Conservation (phyloP, 2,888 invertebrate species). For the Noctuana brunneofusca region DNA sequence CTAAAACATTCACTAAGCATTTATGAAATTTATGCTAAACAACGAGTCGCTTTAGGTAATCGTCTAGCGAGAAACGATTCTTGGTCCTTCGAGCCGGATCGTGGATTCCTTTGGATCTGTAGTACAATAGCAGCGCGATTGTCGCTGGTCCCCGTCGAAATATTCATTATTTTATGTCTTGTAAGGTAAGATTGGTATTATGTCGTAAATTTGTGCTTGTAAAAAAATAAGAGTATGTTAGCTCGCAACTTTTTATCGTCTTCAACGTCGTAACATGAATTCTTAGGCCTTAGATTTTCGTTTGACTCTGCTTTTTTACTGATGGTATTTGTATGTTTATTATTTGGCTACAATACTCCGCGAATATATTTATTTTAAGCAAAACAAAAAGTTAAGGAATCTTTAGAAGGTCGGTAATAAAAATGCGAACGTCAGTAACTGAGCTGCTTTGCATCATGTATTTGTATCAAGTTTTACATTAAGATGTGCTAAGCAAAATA, state of each 20-base stretch:
- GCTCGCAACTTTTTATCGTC: constrained; percentile 9
- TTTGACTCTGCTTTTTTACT: not conserved
- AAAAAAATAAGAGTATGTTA: constrained; percentile 10
- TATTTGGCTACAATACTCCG: not conserved
- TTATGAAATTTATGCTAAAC: not conserved
- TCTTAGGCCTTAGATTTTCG: not conserved
- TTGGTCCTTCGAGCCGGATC: constrained; percentile 18
- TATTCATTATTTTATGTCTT: constrained; percentile 14
- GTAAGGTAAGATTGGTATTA: constrained; percentile 13
- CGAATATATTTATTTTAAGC: too few relatives aligned
- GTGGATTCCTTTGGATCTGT: constrained; percentile 1
- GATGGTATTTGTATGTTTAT: not conserved
- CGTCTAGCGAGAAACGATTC: not conserved
- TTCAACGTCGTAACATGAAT: not conserved
- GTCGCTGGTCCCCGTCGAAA: not conserved
- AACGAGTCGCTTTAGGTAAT: not conserved
- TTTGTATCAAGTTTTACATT: too few relatives aligned
- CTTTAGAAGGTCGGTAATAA: not conserved
- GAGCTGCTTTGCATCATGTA: too few relatives aligned
- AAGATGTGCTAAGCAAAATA: not conserved
- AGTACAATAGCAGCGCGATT: constrained; percentile 6
- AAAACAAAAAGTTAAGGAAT: too few relatives aligned
- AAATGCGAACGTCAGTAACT: not conserved
- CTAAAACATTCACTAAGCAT: not conserved
- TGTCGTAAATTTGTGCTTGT: constrained; percentile 11